A percentile compares a stretch with the other conserved stretches of the same genome.
phyloP scores from a whole-genome alignment of 1,140 invertebrate genomes.

The Tetragonula clypearis region DNA sequence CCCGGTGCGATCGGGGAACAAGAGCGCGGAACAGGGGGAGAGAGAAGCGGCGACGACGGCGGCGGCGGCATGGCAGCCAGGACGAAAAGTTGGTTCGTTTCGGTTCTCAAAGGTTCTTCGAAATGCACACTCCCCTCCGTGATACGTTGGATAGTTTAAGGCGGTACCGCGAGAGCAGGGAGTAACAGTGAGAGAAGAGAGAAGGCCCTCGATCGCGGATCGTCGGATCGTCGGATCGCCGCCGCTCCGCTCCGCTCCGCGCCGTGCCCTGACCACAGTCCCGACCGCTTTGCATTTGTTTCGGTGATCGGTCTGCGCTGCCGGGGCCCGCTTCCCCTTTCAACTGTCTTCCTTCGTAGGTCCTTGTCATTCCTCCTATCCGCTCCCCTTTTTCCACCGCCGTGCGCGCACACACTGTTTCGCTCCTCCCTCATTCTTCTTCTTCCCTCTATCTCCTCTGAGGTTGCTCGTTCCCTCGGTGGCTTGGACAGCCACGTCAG shows the following conservation, averaged over 20 bases:
- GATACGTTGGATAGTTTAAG: slow-evolving; percentile 76
- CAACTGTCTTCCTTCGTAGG: slow-evolving; percentile 71
- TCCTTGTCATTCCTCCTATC: slow-evolving; percentile 51
- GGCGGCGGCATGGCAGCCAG: not conserved
- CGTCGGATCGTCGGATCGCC: slow-evolving; percentile 28
- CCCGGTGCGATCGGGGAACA: slow-evolving; percentile 39
- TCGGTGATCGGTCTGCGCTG: slow-evolving; percentile 66
- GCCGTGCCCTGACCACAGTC: slow-evolving; percentile 29
- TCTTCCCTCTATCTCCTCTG: slow-evolving; percentile 50
- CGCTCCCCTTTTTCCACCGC: slow-evolving; percentile 51
- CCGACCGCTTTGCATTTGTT: slow-evolving; percentile 79
- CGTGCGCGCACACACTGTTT: slow-evolving; percentile 37
- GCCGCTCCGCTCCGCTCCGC: not conserved
- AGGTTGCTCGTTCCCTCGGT: slow-evolving; percentile 22
- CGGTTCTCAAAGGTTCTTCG: slow-evolving; percentile 28
- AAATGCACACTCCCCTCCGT: slow-evolving; percentile 26
- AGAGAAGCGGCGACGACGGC: not conserved
- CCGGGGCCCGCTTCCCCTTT: slow-evolving; percentile 70
- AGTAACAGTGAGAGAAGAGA: slow-evolving; percentile 40
- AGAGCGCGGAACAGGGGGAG: slow-evolving; percentile 1
- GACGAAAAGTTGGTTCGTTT: slow-evolving; percentile 71
- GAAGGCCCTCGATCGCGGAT: slow-evolving; percentile 61
- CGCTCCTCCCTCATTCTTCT: slow-evolving; percentile 55
- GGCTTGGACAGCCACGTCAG: slow-evolving; percentile 68
- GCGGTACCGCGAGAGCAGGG: slow-evolving; percentile 67